These are phyloP conservation scores for Oxyura jamaicensis DNA, from an alignment of 2,113 vertebrate species.

Conservation along the genomic window DNA sequence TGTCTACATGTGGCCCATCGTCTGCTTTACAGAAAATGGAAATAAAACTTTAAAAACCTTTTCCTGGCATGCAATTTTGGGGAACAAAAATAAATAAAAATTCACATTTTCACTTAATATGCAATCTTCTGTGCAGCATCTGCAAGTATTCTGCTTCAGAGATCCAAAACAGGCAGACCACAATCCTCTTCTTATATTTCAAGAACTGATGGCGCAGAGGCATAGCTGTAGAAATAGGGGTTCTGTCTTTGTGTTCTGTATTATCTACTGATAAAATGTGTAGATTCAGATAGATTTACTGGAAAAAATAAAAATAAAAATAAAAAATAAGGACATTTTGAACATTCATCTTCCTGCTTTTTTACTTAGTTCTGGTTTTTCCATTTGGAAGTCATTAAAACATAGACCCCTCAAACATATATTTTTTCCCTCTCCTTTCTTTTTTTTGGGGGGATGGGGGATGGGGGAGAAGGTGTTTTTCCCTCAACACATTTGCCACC, in stretches of 20 bases:
- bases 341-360: neutral
- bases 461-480: neutral
- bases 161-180: neutral
- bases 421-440: neutral
- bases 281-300: neutral
- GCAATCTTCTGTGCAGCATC: neutral
- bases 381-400: neutral
- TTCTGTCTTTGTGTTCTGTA: neutral
- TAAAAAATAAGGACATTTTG: neutral
- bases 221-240: neutral
- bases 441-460: neutral
- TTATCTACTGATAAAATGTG: neutral
- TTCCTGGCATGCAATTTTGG: neutral
- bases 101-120: neutral
- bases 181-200: neutral
- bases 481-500: neutral
- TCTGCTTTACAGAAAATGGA: neutral
- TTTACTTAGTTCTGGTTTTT: neutral
- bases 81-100: neutral
- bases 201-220: neutral
- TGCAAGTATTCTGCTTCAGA: neutral
- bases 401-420: fast-evolving
- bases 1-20: neutral
- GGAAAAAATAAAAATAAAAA: neutral
- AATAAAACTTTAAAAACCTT: neutral